Percentiles rank a stretch among this genome's conserved stretches.
These are phyloP conservation scores for Falco biarmicus DNA, from an alignment of 2,797 vertebrate genomes.

Conservation along the genomic window DNA sequence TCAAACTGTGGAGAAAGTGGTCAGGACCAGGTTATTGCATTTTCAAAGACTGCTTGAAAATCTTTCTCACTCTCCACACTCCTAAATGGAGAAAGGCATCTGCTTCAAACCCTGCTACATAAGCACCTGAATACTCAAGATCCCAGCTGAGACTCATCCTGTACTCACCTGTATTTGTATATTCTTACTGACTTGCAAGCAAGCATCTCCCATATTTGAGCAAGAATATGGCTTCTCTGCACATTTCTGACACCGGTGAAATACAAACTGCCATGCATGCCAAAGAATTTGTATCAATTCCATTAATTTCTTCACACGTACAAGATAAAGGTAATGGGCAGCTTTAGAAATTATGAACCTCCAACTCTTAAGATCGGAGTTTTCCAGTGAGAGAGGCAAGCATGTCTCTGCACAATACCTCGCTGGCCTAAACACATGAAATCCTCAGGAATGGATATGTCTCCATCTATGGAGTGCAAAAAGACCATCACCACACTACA, in stretches of 20 bases:
- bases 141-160: background rate
- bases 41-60: background rate
- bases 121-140: background rate
- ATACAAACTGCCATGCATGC: background rate
- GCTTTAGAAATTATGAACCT: background rate
- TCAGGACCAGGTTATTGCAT: background rate
- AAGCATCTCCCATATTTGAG: background rate
- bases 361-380: background rate
- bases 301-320: background rate
- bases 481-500: background rate
- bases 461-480: background rate
- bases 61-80: background rate
- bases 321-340: background rate
- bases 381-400: rapidly evolving
- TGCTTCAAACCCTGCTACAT: background rate
- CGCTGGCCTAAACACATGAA: background rate
- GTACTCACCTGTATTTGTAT: background rate
- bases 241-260: background rate
- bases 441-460: background rate
- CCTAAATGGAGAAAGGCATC: background rate
- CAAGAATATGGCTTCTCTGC: background rate
- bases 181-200: background rate
- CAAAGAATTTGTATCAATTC: background rate
- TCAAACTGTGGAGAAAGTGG: background rate
- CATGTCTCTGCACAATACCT: background rate